Conservation (phyloP, 1,140 invertebrate species). For the Tribolium castaneum region DNA sequence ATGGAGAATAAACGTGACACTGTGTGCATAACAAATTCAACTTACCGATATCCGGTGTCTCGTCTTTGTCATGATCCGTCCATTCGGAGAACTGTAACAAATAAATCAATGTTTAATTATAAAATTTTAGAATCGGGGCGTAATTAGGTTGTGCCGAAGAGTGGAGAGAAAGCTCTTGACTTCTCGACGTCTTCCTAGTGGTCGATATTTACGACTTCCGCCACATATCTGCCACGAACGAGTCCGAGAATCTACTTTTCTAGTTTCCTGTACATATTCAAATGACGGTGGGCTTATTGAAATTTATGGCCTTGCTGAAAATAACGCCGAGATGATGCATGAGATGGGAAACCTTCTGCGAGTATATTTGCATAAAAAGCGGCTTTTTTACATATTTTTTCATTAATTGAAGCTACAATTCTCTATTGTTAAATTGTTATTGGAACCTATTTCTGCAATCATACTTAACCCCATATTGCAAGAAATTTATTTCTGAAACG, state of each 20-base stretch:
- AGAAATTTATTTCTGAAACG: neutral
- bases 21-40: constrained; percentile 31
- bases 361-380: constrained; percentile 1
- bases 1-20: neutral
- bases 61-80: constrained; percentile 65
- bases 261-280: constrained; percentile 26
- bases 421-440: no score
- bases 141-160: neutral
- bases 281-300: constrained; percentile 9
- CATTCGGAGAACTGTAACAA: constrained; percentile 66
- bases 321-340: neutral
- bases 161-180: neutral
- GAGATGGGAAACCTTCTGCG: constrained; percentile 1
- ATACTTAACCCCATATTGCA: neutral
- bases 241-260: constrained; percentile 2
- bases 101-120: neutral
- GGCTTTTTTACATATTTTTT: neutral
- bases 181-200: neutral
- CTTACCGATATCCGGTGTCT: constrained; percentile 62
- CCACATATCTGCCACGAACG: neutral
- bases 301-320: constrained; percentile 19
- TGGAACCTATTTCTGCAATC: neutral
- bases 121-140: constrained; percentile 11
- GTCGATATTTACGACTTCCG: constrained; percentile 26
- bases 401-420: no score